Base-by-base conservation (phyloP, 2,113 vertebrate genomes). In the Esox niger region DNA sequence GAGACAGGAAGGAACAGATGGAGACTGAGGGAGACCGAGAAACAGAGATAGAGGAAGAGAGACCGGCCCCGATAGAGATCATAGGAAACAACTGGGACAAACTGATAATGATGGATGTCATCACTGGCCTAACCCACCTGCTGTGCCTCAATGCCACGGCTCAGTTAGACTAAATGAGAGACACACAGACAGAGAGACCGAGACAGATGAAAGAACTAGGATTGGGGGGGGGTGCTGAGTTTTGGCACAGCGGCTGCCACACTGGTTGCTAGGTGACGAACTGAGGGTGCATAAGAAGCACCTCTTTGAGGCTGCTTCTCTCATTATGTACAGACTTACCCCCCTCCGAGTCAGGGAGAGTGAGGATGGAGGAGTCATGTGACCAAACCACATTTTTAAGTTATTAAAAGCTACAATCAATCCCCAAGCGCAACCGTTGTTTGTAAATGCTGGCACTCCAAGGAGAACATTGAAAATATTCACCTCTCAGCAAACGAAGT, bases 191-290 rank as follows among this genome's bases (percentile, higher is more conserved):
- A 21, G 31, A 23, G 23, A 23, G 9, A 38, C 23, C 1, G 30
- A n/a, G 4, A 31, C 13, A 56, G 1, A 21, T n/a, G 57, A 32
- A 31, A 38, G 10, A 57, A 10, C 5, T 8, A 21, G 7, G 4
- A 52, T 35, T n/a, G 61, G 31, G 43, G n/a, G 17, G 30, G 49
- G 60, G 23, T 66, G 70, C 61, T 35, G 62, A 65, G 77, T 77
- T 73, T 17, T 68, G 82, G 75, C 76, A 66, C 66, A 49, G 57
- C 70, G 70, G 78, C 68, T 68, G 38, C 38, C 38, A 17, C 38
- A 69, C 32, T 17, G 29, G 84, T 88, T 87, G 79, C 84, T 80
- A 84, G 74, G 84, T 69, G 77, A 88, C 82, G 17, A 77, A 70
- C 79, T 80, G 46, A 25, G 66, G 78, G 79, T 72, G 76, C 73